These are phyloP conservation scores for Poeciliopsis turrubarensis DNA, from an alignment of 2,113 vertebrate species.

Conservation along the genomic window DNA sequence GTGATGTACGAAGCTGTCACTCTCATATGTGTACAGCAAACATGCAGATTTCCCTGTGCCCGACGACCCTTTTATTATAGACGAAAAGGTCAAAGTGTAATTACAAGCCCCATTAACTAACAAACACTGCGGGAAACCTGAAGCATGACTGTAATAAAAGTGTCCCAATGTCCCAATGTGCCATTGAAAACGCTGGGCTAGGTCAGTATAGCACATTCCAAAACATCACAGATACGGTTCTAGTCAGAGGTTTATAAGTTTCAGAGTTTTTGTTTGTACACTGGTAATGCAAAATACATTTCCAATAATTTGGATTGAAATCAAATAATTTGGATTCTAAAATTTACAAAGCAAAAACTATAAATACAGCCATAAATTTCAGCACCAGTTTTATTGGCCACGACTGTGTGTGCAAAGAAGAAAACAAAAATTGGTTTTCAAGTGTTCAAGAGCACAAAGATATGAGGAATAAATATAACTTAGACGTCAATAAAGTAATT, in stretches of 20 bases:
- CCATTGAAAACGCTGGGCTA: constrained; percentile 47
- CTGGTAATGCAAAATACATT: not conserved
- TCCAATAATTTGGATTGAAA: no score
- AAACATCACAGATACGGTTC: constrained; percentile 29
- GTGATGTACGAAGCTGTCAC: not conserved
- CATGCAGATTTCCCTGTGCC: constrained; percentile 4
- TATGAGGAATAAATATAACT: no score
- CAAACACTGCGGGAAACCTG: constrained; percentile 14
- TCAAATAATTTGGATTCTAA: no score
- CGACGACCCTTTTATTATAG: not conserved
- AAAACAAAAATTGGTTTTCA: no score
- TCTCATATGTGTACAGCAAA: not conserved
- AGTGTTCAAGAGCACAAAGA: no score
- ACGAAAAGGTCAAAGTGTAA: not conserved
- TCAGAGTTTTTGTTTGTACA: no score
- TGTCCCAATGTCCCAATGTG: constrained; percentile 49
- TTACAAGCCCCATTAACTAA: not conserved
- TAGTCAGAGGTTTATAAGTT: no score
- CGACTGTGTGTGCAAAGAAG: no score
- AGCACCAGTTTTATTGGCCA: no score
- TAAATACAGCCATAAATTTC: no score
- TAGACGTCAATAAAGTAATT: no score
- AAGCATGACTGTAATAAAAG: constrained; percentile 28
- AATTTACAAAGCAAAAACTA: no score
- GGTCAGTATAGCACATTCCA: constrained; percentile 32